Base-by-base conservation (phyloP, 2,888 invertebrate genomes). In the Folsomia manolachei region DNA sequence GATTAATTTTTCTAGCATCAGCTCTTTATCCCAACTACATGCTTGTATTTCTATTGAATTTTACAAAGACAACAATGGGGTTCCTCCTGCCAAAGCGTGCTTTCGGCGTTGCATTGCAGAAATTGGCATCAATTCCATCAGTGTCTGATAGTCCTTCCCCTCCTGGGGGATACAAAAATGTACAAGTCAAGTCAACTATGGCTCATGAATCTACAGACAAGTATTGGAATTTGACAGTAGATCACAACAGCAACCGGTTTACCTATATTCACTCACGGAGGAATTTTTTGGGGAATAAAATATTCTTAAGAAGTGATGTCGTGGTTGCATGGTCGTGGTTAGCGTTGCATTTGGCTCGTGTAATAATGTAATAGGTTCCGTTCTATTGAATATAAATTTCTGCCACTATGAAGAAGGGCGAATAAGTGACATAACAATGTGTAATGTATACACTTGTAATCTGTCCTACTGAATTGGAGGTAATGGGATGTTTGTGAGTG, bases 391-490 rank as follows among this genome's bases (percentile, higher is more conserved):
- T n/a, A n/a, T n/a, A n/a, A n/a, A n/a, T 39, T 14, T 39, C 39
- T 39, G 39, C 39, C n/a, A n/a, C n/a, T 39, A 39, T 39, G 14
- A 39, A 39, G 39, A 39, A 39, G 25, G 19, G 64, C 27, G 27
- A 64, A 64, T 51, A 51, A 52, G 52, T 66, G 66, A 66, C 66
- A 66, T 66, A 66, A 66, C 66, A 66, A 66, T 66, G 25, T 7
- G 21, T 7, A 39, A 39, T 39, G n/a, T n/a, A 39, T 39, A 39
- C 39, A 39, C 39, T 14, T 39, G 14, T 39, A 39, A 39, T 39
- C 39, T 39, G 39, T 39, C 4, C 4, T 4, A 39, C 14, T 9
- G 39, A 39, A 39, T 9, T 39, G n/a, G n/a, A n/a, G n/a, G n/a
- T n/a, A n/a, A n/a, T n/a, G n/a, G n/a, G n/a, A n/a, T n/a, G n/a